Conservation (phyloP, 2,113 vertebrate species). For the Crotalus helleri region DNA sequence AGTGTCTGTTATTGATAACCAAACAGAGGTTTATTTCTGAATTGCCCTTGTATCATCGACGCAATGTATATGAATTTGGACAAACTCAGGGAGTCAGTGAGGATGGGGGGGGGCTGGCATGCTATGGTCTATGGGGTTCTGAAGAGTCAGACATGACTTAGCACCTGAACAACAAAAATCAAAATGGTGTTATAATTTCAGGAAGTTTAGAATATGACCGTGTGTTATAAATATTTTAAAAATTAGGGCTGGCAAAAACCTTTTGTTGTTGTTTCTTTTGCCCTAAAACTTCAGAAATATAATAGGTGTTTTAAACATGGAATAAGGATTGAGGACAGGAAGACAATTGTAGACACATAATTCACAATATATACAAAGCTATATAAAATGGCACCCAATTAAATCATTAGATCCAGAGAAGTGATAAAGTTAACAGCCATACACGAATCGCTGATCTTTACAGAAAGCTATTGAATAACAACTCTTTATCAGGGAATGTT, state of each 20-base stretch:
- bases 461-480: neutral
- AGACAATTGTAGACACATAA: neutral
- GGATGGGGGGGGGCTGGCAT: neutral
- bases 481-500: neutral
- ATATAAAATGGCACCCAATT: neutral
- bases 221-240: neutral
- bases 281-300: neutral
- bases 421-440: neutral
- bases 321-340: neutral
- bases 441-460: neutral
- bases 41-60: neutral
- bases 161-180: neutral
- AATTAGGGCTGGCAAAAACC: neutral
- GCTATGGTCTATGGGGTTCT: neutral
- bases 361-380: neutral
- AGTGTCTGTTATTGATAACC: no score
- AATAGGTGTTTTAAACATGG: neutral
- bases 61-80: neutral
- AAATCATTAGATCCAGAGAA: neutral
- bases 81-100: neutral
- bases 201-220: neutral
- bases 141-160: neutral
- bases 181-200: neutral
- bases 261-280: neutral
- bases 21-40: no score